These are phyloP conservation scores for Myioborus melanocephalus DNA, from an alignment of 2,797 vertebrate genomes.

Conservation along the genomic window DNA sequence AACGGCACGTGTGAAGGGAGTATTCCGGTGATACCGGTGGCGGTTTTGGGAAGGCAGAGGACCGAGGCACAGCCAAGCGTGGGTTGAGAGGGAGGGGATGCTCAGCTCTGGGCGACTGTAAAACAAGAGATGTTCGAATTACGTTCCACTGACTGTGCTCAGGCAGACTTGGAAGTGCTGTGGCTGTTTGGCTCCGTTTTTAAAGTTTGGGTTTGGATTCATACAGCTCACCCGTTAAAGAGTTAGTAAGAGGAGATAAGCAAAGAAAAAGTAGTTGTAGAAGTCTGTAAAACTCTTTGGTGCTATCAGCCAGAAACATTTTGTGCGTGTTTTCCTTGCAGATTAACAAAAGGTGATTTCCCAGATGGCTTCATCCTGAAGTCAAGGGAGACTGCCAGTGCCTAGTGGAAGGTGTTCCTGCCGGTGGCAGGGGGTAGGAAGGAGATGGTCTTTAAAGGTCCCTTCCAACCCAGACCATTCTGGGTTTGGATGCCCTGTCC, in stretches of 20 bases:
- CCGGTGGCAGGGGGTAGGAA: not conserved
- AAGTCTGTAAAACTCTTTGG: fast-evolving
- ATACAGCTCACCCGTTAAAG: fast-evolving
- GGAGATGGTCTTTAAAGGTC: not conserved
- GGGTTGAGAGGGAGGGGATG: not conserved
- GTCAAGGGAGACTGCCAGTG: not conserved
- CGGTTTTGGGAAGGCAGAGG: not conserved
- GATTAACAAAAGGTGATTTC: not conserved
- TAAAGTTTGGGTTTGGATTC: fast-evolving
- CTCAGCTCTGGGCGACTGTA: not conserved
- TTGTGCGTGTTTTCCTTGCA: not conserved
- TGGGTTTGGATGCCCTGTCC: not conserved
- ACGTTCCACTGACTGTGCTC: fast-evolving
- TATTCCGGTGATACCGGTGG: fast-evolving
- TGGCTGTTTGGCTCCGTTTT: not conserved
- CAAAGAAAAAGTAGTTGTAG: fast-evolving
- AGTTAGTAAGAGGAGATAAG: fast-evolving
- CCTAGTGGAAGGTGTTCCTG: not conserved
- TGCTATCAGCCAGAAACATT: fast-evolving
- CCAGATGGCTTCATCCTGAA: not conserved
- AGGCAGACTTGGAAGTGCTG: fast-evolving
- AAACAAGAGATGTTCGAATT: fast-evolving
- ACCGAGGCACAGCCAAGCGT: fast-evolving
- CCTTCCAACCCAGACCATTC: not conserved
- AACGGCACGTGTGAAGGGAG: no score